Base-by-base conservation (phyloP, 2,797 vertebrate genomes). In the Brotula barbata region DNA sequence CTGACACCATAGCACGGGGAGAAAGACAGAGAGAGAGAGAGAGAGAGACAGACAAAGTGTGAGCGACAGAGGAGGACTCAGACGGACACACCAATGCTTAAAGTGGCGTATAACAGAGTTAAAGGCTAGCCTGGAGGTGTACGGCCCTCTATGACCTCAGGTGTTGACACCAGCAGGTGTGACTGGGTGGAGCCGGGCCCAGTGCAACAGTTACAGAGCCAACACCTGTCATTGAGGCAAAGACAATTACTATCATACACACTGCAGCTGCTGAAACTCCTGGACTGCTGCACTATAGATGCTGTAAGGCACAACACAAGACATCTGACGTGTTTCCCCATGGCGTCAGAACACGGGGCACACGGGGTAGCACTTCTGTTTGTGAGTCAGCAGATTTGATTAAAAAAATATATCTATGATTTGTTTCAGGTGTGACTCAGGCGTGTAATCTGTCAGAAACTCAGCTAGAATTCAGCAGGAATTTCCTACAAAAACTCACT, bases 81-180 rank as follows among this genome's bases (percentile, higher is more conserved):
- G 80, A 80, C 65, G 77, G 71, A 80, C 54, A 74, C 66, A 87
- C 80, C 63, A 36, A 80, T 86, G 55, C 68, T 89, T 85, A 87
- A 5, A 58, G 57, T 31, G 39, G 17, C 11, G 16, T 8, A 28
- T 28, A 28, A 28, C 4, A 31, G 10, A 55, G 57, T 82, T 84
- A 85, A 85, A 80, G 58, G 73, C 51, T 50, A 47, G 77, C 64
- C 56, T 60, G 68, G n/a, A 68, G 51, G 64, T 64, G 73, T 45
- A 51, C 28, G 16, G 62, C 57, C 81, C 55, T 64, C 53, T 51
- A 12, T 76, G 81, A 83, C 85, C 81, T 81, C 76, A 80, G 81
- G 81, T 86, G 78, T 66, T 80, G 56, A 86, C 68, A 81, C 59
- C 48, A 80, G 65, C 87, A 89, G 85, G 82, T 87, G 89, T 86